These are phyloP conservation scores for Zaprionus ghesquierei DNA, from an alignment of 1,140 invertebrate species.

Conservation along the genomic window DNA sequence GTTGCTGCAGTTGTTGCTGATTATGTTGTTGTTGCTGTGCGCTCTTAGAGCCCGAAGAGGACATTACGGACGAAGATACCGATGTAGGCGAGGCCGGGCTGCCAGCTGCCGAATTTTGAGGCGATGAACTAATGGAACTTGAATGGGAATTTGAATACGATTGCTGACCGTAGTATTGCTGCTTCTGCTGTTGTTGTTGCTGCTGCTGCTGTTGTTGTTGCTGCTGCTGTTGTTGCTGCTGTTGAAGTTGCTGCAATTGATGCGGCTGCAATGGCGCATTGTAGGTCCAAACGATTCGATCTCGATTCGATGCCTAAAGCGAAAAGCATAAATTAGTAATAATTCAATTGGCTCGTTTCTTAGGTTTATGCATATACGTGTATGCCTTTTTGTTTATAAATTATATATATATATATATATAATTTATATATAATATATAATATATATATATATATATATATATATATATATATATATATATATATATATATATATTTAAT, in stretches of 20 bases:
- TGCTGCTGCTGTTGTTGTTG: constrained; percentile 77
- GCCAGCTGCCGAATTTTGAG: constrained; percentile 83
- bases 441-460: constrained; percentile 7
- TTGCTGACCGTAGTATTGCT: constrained; percentile 75
- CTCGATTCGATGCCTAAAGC: constrained; percentile 75
- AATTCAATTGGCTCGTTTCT: constrained; percentile 1
- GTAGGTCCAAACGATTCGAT: constrained; percentile 95
- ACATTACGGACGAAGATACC: constrained; percentile 93
- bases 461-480: constrained; percentile 5
- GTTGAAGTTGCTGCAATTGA: constrained; percentile 77
- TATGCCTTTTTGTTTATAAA: no score
- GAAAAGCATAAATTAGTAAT: constrained; percentile 46
- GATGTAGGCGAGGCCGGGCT: constrained; percentile 91
- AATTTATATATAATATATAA: constrained; percentile 12
- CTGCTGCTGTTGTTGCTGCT: constrained; percentile 67
- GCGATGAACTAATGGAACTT: constrained; percentile 83
- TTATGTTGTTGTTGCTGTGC: constrained; percentile 51
- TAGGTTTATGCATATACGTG: constrained; percentile 1
- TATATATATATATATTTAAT: constrained; percentile 5
- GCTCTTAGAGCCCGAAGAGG: constrained; percentile 86
- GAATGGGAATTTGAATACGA: constrained; percentile 83
- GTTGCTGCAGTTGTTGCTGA: constrained; percentile 42
- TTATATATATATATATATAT: constrained; percentile 8
- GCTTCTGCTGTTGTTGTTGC: constrained; percentile 59
- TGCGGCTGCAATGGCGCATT: constrained; percentile 88